Conservation (phyloP, 1,140 invertebrate genomes). For the Bombus waltoni region DNA sequence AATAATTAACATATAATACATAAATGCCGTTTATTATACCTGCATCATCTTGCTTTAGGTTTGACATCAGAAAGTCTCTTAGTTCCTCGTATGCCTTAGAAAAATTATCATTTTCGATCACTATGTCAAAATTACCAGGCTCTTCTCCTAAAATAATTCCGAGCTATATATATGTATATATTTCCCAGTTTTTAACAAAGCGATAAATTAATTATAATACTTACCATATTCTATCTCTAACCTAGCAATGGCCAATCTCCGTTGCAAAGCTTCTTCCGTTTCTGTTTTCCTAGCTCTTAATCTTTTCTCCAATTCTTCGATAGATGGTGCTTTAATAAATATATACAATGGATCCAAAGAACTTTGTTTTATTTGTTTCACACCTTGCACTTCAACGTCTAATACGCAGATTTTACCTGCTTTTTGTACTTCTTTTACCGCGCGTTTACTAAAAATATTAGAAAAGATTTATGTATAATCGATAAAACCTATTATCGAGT, state of each 20-base stretch:
- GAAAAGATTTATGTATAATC: not conserved
- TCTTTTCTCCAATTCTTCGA: slow-evolving; percentile 91
- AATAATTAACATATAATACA: not conserved
- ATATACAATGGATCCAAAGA: slow-evolving; percentile 93
- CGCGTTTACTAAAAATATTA: slow-evolving; percentile 88
- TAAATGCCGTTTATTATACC: slow-evolving; percentile 17
- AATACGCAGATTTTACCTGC: slow-evolving; percentile 95
- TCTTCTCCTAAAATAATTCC: slow-evolving; percentile 83
- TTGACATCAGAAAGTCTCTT: slow-evolving; percentile 79
- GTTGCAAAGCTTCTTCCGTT: slow-evolving; percentile 91
- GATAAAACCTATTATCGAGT: not conserved
- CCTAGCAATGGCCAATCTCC: slow-evolving; percentile 88
- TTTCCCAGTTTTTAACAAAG: slow-evolving; percentile 5
- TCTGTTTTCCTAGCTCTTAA: slow-evolving; percentile 93
- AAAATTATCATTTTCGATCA: slow-evolving; percentile 96
- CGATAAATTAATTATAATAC: slow-evolving; percentile 2
- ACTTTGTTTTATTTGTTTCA: slow-evolving; percentile 94
- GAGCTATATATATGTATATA: not conserved
- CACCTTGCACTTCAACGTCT: slow-evolving; percentile 98
- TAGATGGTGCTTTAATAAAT: slow-evolving; percentile 96
- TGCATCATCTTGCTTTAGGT: slow-evolving; percentile 35
- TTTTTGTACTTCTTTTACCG: slow-evolving; percentile 91
- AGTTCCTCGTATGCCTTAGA: slow-evolving; percentile 94
- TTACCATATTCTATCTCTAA: slow-evolving; percentile 93
- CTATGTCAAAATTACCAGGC: slow-evolving; percentile 93